phyloP scores from a whole-genome alignment of 2,113 vertebrate species.

The Aramus guarauna region DNA sequence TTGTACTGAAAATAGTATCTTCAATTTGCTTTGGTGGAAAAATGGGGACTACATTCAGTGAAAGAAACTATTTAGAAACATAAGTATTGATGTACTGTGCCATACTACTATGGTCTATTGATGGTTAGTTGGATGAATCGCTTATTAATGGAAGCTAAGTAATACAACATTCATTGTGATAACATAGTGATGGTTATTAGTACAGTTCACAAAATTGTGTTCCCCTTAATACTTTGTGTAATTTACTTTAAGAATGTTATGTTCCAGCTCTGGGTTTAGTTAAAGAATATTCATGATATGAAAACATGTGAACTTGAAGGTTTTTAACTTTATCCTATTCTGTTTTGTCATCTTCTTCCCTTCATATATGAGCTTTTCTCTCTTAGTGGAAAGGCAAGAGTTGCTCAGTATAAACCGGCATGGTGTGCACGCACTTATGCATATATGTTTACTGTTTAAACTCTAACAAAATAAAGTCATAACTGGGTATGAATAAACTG shows the following conservation, averaged over 20 bases:
- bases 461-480: background rate
- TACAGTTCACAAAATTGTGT: background rate
- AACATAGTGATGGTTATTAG: background rate
- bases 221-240: background rate
- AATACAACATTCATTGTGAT: background rate
- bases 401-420: background rate
- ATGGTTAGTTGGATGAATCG: background rate
- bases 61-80: background rate
- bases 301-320: background rate
- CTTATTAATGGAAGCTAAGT: background rate
- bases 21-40: background rate
- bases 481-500: background rate
- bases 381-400: background rate
- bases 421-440: background rate
- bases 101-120: background rate
- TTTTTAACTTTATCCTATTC: background rate
- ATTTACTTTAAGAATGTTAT: background rate
- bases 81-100: background rate
- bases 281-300: background rate
- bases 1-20: background rate
- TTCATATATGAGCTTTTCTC: background rate
- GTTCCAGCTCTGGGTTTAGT: background rate
- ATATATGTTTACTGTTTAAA: background rate
- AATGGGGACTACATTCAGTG: background rate
- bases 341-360: background rate